Conservation (phyloP, 2,888 invertebrate species). For the Parasteatoda lunata region DNA sequence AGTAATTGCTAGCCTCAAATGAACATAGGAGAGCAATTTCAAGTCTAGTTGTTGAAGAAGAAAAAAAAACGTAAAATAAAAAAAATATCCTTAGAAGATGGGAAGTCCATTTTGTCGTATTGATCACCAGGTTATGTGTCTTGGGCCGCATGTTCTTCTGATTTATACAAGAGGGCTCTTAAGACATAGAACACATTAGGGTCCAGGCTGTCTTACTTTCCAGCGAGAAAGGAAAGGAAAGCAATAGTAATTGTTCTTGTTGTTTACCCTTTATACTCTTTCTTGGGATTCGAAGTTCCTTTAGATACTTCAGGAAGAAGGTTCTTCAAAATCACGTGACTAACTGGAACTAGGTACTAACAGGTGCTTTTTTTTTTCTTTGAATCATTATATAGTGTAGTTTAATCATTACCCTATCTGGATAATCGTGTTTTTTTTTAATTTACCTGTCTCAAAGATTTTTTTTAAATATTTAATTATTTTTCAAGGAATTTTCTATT, state of each 20-base stretch:
- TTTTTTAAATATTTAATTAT: too few species aligned
- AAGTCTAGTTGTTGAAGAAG: slow-evolving; percentile 12
- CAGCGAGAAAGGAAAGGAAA: slow-evolving; percentile 38
- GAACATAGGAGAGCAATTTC: slow-evolving; percentile 24
- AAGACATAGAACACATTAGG: slow-evolving; percentile 43
- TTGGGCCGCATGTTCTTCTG: slow-evolving; percentile 50
- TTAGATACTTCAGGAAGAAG: slow-evolving; percentile 4
- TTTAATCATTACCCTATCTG: too few species aligned
- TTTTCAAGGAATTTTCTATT: too few species aligned
- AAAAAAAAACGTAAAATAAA: neutral
- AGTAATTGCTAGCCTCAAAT: slow-evolving; percentile 22
- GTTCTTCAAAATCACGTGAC: slow-evolving; percentile 40
- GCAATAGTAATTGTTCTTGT: slow-evolving; percentile 58
- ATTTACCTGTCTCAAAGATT: too few species aligned
- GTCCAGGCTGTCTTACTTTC: slow-evolving; percentile 41
- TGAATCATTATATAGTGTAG: too few species aligned
- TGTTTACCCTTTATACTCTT: slow-evolving; percentile 26
- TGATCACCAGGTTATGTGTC: slow-evolving; percentile 37
- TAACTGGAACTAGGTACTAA: slow-evolving; percentile 39
- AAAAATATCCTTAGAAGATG: too few species aligned
- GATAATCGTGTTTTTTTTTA: too few species aligned
- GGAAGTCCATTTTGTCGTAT: slow-evolving; percentile 26
- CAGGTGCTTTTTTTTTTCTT: slow-evolving; percentile 28
- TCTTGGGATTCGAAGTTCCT: neutral
- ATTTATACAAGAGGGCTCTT: slow-evolving; percentile 60